A percentile compares a stretch with the other conserved stretches of the same genome.
Conservation (phyloP, 2,113 vertebrate genomes). For the Microcebus ravelobensis region DNA sequence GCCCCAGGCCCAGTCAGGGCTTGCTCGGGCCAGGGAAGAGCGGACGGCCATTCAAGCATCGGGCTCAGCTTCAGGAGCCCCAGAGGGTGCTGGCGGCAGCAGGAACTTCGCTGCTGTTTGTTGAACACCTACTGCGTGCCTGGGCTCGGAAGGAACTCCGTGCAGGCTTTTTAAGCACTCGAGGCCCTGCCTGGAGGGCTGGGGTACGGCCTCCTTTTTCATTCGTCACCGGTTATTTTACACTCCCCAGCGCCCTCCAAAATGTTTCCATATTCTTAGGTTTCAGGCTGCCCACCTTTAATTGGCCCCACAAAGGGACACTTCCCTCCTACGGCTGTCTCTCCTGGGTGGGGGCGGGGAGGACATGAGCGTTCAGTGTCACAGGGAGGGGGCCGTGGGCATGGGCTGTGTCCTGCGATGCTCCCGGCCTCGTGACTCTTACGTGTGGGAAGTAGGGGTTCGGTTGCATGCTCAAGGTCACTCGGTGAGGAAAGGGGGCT, state of each 20-base stretch:
- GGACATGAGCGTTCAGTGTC: not conserved
- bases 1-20: not conserved
- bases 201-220: not conserved
- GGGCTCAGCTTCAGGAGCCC: not conserved
- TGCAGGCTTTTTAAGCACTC: not conserved
- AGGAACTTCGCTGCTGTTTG: not conserved
- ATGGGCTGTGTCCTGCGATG: not conserved
- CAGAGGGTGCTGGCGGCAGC: no score
- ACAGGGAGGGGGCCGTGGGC: not conserved
- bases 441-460: not conserved
- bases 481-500: not conserved
- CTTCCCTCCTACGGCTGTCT: not conserved
- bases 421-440: not conserved
- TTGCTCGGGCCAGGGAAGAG: not conserved
- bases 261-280: no score
- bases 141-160: not conserved
- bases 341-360: not conserved
- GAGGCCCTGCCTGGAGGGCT: not conserved
- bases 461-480: not conserved
- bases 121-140: not conserved
- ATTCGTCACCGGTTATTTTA: fast-evolving
- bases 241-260: no score
- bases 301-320: not conserved
- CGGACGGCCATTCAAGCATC: fast-evolving
- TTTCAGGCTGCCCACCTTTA: not conserved